Evolutionary conservation across 1,140 invertebrate genomes (phyloP), one percentile per base, ranked within the genome.

Genomic region (Globodera ellingtonae): DNA sequence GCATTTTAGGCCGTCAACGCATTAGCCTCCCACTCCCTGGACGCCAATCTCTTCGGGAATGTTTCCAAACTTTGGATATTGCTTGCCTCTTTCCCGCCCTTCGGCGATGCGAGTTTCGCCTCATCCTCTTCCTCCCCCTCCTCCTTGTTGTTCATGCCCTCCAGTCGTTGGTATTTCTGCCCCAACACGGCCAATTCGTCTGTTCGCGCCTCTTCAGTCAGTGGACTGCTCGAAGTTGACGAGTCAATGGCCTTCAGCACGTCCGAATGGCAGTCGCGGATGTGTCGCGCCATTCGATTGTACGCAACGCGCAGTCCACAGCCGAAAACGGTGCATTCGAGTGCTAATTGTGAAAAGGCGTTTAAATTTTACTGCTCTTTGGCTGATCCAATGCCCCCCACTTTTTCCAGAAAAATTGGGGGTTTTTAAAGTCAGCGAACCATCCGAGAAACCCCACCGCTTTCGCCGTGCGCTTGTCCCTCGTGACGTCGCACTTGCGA

Each of bases 241-340:
- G 8, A 71, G 52, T 67, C 66, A 67, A 13, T 15, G 13, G 35
- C 46, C 52, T 52, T 44, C 69, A 47, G 75, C 75, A 52, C 62
- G 46, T 70, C 59, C 48, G 77, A n/a, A 67, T 81, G 80, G 6
- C 50, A 44, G 56, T 81, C 75, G 47, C 75, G 79, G 46, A 81
- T 59, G 59, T 81, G 80, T 44, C 66, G 44, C 1, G 65, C 56
- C n/a, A 81, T 4, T 46, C 62, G 62, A 50, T 69, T 71, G 18
- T 81, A 80, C n/a, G 75, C n/a, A 6, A 81, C 72, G 21, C 66
- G 47, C 10, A 10, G 59, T 62, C 56, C 75, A 71, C 80, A 81
- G 52, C 79, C 80, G 18, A 70, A 24, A 52, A 81, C 65, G 35
- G 80, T 79, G 65, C 80, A 81, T 79, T 78, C 21, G 46, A 71